These are phyloP conservation scores for Acrossocheilus wenchowensis DNA, from an alignment of 2,797 vertebrate genomes.

Conservation along the genomic window DNA sequence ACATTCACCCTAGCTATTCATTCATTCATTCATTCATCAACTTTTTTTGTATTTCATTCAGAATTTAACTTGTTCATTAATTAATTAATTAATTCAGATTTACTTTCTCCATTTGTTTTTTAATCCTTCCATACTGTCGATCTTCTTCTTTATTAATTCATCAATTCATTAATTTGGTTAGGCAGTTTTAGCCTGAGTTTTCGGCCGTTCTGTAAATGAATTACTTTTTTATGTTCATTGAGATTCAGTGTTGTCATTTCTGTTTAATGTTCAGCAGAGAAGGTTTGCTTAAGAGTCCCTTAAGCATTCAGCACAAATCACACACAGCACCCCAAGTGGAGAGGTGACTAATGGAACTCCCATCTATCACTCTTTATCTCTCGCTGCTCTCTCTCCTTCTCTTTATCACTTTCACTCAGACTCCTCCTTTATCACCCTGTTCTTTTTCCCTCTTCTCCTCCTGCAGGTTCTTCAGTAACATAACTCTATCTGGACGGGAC, in stretches of 20 bases:
- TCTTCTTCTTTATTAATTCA: not conserved
- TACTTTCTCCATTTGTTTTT: not conserved
- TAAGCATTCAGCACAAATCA: conserved; percentile 55
- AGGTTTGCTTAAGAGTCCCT: conserved; percentile 54
- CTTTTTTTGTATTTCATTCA: not conserved
- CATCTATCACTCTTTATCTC: conserved; percentile 56
- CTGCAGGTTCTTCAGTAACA: conserved; percentile 85
- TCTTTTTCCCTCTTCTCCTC: conserved; percentile 30
- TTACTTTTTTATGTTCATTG: conserved; percentile 29
- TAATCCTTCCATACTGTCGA: not conserved
- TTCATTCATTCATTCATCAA: not conserved
- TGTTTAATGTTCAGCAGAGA: conserved; percentile 40
- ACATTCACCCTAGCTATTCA: not conserved
- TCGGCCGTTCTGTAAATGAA: not conserved
- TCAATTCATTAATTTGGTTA: not conserved
- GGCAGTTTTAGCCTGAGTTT: not conserved
- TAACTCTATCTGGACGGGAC: conserved; percentile 83
- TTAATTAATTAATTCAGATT: not conserved
- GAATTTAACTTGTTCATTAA: not conserved
- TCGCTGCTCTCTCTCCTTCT: conserved; percentile 47
- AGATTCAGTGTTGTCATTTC: conserved; percentile 33
- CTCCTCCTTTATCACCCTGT: conserved; percentile 33
- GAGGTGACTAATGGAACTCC: conserved; percentile 60
- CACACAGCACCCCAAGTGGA: conserved; percentile 50
- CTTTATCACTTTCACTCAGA: conserved; percentile 32